Base-by-base conservation (phyloP, 2,888 invertebrate genomes). In the Mythimna loreyi region DNA sequence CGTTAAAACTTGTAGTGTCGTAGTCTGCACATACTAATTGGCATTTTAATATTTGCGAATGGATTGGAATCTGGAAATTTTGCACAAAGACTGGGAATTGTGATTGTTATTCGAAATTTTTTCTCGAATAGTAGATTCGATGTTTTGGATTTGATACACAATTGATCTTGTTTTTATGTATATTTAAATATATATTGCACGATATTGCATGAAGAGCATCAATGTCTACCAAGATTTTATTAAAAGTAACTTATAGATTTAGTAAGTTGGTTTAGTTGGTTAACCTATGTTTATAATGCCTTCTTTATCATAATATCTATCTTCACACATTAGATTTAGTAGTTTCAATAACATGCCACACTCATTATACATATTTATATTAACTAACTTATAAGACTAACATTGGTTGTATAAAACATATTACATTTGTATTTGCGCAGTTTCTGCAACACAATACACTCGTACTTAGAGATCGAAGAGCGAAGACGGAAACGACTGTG, bases 21-120 rank as follows among this genome's bases (percentile, higher is more conserved):
- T 95, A 95, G 94, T 89, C 89, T 91, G 95, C 95, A 96, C 95
- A 91, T 92, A 95, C 95, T 95, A 95, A 95, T 94, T 90, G 92
- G 91, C 92, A 87, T 90, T 71, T 91, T 92, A 92, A 91, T 89
- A 86, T 87, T 89, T 89, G 90, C 86, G 86, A 91, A 90, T 90
- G 88, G 89, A 90, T 86, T 87, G 87, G 87, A 87, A 80, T 82
- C 84, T 83, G 80, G 75, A 84, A 86, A 83, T 80, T 71, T 82
- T 84, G 75, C 87, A 85, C 85, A 82, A 85, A 80, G 87, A 87
- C 84, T 87, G 85, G 87, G 85, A 82, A 84, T 84, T 85, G 83
- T 84, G 81, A 85, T 78, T 84, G 72, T 83, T 80, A 68, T 77
- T 78, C 80, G 76, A 80, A 78, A 78, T 84, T 85, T 84, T 82